Percentiles rank a stretch among this genome's conserved stretches.
phyloP scores from a whole-genome alignment of 2,113 vertebrate genomes.

The Calypte anna region DNA sequence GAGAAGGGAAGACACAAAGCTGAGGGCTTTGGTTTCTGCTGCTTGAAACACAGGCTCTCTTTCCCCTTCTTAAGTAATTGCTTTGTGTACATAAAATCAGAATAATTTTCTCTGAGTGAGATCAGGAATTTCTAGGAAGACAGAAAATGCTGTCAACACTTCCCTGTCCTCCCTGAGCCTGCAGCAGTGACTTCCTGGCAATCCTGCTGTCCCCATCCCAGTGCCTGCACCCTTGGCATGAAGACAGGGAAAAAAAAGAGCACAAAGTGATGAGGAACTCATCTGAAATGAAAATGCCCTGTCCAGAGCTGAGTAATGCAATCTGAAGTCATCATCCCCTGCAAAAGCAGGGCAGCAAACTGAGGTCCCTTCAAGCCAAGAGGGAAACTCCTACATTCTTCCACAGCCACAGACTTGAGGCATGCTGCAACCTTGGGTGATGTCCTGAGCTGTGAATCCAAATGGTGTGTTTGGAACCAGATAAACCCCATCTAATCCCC shows the following conservation, averaged over 20 bases:
- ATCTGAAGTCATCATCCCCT: not conserved
- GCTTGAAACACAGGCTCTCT: slow-evolving; percentile 17
- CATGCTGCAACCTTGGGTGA: not conserved
- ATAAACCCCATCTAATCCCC: not conserved
- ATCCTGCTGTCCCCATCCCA: rapidly evolving
- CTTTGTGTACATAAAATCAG: slow-evolving; percentile 15
- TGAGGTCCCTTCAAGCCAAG: not conserved
- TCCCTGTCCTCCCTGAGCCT: not conserved
- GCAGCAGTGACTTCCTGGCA: not conserved
- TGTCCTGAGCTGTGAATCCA: not conserved
- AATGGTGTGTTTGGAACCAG: not conserved
- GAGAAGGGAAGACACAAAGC: not conserved
- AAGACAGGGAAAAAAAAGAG: not conserved
- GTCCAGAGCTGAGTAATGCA: not conserved
- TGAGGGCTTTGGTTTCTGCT: slow-evolving; percentile 5
- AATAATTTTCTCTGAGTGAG: not conserved
- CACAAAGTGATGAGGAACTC: not conserved
- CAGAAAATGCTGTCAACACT: not conserved
- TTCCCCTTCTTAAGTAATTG: slow-evolving; percentile 43
- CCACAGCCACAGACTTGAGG: not conserved
- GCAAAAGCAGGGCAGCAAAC: not conserved
- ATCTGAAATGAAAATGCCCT: not conserved
- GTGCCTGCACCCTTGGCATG: not conserved
- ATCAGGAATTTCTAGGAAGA: not conserved
- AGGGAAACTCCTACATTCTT: not conserved